Evolutionary conservation across 2,113 vertebrate genomes (phyloP), one percentile per base, ranked within the genome.

Genomic region (Rutilus rutilus): DNA sequence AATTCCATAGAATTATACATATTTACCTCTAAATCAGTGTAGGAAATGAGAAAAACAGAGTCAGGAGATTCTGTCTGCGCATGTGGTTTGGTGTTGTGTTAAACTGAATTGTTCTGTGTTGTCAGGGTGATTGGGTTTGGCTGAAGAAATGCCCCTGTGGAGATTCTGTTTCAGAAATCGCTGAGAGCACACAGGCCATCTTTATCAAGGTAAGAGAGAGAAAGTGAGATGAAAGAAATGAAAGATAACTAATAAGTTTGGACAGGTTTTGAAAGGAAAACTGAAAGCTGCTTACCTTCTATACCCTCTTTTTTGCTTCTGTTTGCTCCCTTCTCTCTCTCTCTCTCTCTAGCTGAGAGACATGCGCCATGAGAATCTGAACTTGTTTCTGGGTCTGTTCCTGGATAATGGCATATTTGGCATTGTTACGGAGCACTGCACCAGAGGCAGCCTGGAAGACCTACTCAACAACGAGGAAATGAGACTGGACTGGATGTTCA

Each of bases 401-500:
- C 92, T 95, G 0, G 97, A 97, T 39, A 93, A 90, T 0, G 95
- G 95, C 3, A 87, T 96, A 83, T 95, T 98, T 39, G 97, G 96
- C 1, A 57, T 99, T 0, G 96, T 99, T 75, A 97, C 96, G 0
- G 97, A 99, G 89, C 96, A 99, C 90, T 98, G 97, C 84, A 87
- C 93, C 1, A 94, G 97, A 0, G 98, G 97, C 33, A 98, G 97
- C 80, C 93, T 99, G 4, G 94, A 98, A 77, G 96, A 99, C 83
- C 94, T 99, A 1, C 94, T 99, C 78, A 89, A 50, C 76, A 97
- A 97, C 2, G 93, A 95, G 76, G 97, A 99, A 12, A 97, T 99
- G 91, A 97, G 97, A 84, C 94, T 99, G 1, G 98, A 99, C 89
- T 99, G 98, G 97, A 99, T 99, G 98, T 99, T 99, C 92, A 99